Evolutionary conservation across 2,888 invertebrate species (phyloP), one percentile per base, ranked within the genome.

Genomic region (Kuschelorhynchus macadamiae): DNA sequence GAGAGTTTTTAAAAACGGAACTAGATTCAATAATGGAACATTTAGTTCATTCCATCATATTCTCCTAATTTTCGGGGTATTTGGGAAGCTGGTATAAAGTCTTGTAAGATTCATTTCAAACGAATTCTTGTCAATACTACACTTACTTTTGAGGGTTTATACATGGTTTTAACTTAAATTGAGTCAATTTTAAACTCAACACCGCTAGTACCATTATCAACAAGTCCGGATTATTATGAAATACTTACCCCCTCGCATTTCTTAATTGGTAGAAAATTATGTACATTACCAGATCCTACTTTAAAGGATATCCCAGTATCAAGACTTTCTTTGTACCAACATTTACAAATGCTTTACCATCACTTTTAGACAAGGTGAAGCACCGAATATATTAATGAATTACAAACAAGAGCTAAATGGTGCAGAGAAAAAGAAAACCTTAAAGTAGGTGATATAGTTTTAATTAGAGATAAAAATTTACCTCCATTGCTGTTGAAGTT

Each of bases 61-160:
- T 67, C 75, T 16, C 79, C 77, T 1, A 73, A 78, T 53, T 76
- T 75, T 42, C 78, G 79, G 1, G 79, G 79, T n/a, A 39, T 79
- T 5, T 78, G 76, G 77, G 79, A 81, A 39, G 71, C 75, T 5
- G 74, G 71, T 4, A 71, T 79, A 1, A 77, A 76, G 52, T 72
- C 72, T 0, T 30, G 14, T n/a, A 57, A 57, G 21, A 14, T 7
- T 5, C 60, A 60, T 49, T 14, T 60, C 18, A 60, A 36, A 16
- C 7, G 44, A 11, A 16, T 44, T 44, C n/a, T 44, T 2, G 57
- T 9, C 7, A 57, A 57, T 30, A 32, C 57, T 2, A 30, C 8
- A 7, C 20, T 57, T 9, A 20, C 21, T n/a, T 57, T 20, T 25
- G 57, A 57, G 17, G 44, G 46, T 1, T 57, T 44, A 11, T 42